These are phyloP conservation scores for Catocala fraxini DNA, from an alignment of 2,888 invertebrate genomes.

Conservation along the genomic window DNA sequence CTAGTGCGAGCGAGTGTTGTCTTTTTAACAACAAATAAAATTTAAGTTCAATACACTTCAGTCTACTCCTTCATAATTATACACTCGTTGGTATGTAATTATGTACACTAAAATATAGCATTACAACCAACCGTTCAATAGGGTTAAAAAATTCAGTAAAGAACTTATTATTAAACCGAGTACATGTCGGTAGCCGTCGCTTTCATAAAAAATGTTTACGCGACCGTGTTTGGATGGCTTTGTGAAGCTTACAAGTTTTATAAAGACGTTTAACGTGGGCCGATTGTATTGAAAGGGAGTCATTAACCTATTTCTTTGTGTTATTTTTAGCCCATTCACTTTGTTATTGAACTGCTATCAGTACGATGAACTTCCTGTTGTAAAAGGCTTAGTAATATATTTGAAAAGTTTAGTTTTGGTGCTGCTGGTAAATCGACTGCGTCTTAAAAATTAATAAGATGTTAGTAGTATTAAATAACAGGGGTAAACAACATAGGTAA, in stretches of 20 bases:
- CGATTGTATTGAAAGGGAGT: slow-evolving; percentile 67
- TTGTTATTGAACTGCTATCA: slow-evolving; percentile 62
- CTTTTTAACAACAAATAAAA: too few species aligned
- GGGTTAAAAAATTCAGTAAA: background rate
- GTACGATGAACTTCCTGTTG: slow-evolving; percentile 53
- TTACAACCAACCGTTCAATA: background rate
- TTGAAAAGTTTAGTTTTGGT: slow-evolving; percentile 39
- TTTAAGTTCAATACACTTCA: too few species aligned
- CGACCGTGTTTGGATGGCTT: slow-evolving; percentile 18
- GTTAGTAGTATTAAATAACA: too few species aligned
- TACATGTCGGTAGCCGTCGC: background rate
- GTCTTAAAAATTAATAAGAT: background rate
- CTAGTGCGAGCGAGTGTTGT: too few species aligned
- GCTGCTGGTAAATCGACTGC: slow-evolving; percentile 35
- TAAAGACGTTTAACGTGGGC: slow-evolving; percentile 47
- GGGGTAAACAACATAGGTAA: too few species aligned
- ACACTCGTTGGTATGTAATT: too few species aligned
- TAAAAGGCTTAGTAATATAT: slow-evolving; percentile 26
- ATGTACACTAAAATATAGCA: background rate
- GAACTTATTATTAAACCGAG: slow-evolving; percentile 5
- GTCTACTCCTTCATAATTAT: too few species aligned
- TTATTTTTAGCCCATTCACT: slow-evolving; percentile 75
- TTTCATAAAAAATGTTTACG: slow-evolving; percentile 41
- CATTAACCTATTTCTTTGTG: slow-evolving; percentile 77
- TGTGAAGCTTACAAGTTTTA: slow-evolving; percentile 37